Percentiles rank a stretch among this genome's conserved stretches.
Evolutionary conservation across 2,797 vertebrate genomes (phyloP).

Genomic region (Labeo calbasu): DNA sequence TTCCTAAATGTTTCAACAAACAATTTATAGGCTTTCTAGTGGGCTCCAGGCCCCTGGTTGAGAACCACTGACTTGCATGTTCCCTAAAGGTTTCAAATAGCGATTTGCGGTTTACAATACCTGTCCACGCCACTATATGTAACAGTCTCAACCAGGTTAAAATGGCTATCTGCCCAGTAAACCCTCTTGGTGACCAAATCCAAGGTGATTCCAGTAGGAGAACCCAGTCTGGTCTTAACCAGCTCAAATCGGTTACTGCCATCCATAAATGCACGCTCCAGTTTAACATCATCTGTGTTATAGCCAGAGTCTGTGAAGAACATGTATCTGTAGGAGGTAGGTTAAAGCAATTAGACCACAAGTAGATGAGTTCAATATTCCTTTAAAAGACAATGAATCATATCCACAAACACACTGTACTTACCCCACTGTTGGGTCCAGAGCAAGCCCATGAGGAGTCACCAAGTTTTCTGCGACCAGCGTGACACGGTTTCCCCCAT

Average conservation of each 20-base stretch:
- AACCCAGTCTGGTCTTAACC: slow-evolving; percentile 72
- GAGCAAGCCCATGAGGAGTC: slow-evolving; percentile 73
- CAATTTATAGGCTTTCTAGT: background rate
- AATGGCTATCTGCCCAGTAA: slow-evolving; percentile 81
- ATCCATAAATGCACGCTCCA: slow-evolving; percentile 81
- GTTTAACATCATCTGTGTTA: slow-evolving; percentile 65
- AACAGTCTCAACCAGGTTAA: slow-evolving; percentile 78
- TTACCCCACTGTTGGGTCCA: slow-evolving; percentile 79
- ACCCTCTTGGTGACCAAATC: slow-evolving; percentile 76
- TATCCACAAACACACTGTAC: slow-evolving; percentile 27
- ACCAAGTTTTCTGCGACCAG: slow-evolving; percentile 77
- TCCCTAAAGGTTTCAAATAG: background rate
- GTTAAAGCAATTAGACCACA: background rate
- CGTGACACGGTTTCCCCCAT: slow-evolving; percentile 74
- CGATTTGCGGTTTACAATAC: slow-evolving; percentile 54
- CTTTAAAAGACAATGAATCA: background rate
- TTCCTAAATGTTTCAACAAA: background rate
- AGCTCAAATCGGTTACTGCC: slow-evolving; percentile 75
- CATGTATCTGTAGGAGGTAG: slow-evolving; percentile 74
- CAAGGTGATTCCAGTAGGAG: slow-evolving; percentile 73
- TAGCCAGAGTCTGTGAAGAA: slow-evolving; percentile 77
- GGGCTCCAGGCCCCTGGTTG: background rate
- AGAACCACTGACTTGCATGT: background rate
- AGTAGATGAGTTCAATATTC: background rate
- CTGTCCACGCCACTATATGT: slow-evolving; percentile 78